Base-by-base conservation (phyloP, 2,113 vertebrate genomes). In the Thamnaconus septentrionalis region DNA sequence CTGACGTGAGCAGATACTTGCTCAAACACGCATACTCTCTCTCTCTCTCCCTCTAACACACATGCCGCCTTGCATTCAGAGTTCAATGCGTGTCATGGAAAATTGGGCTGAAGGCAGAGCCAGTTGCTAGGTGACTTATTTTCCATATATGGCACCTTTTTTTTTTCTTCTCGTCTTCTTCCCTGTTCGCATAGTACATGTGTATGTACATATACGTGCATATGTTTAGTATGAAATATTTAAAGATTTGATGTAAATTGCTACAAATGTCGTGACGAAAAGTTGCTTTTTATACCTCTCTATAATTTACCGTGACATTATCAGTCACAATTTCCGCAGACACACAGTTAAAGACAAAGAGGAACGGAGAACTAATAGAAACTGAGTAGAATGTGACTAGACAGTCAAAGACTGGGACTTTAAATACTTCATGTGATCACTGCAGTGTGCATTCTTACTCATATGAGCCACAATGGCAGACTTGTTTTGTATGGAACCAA, bases 71-170 rank as follows among this genome's bases (percentile, higher is more conserved):
- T 64, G 58, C 72, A 64, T 79, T 82, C 76, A 68, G 61, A 66
- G 82, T 70, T 80, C 61, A 75, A 64, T 49, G 67, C 86, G 89
- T 91, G 92, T 93, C 90, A 94, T 94, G 93, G 93, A 94, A 94
- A 93, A 91, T 90, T 89, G 63, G 84, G 86, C 79, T 87, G 91
- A 89, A 89, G 88, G 85, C 64, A 81, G 78, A 82, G 80, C 79
- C 43, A 67, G 92, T 93, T 91, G 85, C 92, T 82, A 80, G 65
- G 91, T 79, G 62, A 91, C 89, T 56, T 59, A n/a, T 59, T 86
- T 90, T 56, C 91, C 88, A 78, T 90, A 91, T 89, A 90, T 90
- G 90, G 88, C 50, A 41, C 39, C 64, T 60, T 66, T 78, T 84
- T 69, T 81, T 61, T 51, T 31, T 75, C 51, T 69, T 7, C 47